A percentile compares a stretch with the other conserved stretches of the same genome.
Evolutionary conservation across 2,113 vertebrate genomes (phyloP).

Genomic region (Rhinopomastus cyanomelas): DNA sequence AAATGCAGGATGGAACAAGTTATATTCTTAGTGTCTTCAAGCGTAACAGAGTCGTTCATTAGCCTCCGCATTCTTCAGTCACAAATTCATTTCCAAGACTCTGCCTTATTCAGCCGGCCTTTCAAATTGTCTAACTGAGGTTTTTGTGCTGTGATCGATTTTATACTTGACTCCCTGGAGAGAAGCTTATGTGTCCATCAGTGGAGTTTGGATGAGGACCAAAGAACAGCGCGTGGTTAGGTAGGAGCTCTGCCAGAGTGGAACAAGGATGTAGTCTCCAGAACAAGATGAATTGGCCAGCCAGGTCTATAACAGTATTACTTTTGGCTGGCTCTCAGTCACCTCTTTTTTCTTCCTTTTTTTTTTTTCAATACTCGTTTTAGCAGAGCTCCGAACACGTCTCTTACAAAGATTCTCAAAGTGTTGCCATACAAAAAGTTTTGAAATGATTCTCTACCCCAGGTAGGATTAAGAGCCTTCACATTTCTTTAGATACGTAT

Average conservation of each 20-base stretch:
- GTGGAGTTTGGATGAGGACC: background rate
- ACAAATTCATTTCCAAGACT: background rate
- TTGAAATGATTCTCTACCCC: background rate
- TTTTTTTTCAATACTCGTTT: constrained; percentile 22
- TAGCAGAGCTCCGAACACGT: constrained; percentile 18
- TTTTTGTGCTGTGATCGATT: background rate
- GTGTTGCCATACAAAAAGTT: background rate
- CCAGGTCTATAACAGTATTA: constrained; percentile 26
- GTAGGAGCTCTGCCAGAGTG: background rate
- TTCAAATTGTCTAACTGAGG: background rate
- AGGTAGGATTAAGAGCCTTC: background rate
- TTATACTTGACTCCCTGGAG: background rate
- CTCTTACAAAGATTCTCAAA: background rate
- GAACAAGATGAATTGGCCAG: background rate
- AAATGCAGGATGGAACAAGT: background rate
- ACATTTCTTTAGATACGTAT: background rate
- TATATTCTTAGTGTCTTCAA: background rate
- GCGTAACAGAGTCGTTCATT: background rate
- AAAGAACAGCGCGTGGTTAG: background rate
- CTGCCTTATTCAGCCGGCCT: background rate
- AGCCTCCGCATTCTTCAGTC: background rate
- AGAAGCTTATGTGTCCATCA: background rate
- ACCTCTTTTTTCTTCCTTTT: constrained; percentile 3
- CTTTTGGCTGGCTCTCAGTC: constrained; percentile 12
- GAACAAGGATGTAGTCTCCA: background rate